Evolutionary conservation across 2,113 vertebrate genomes (phyloP).

Genomic region (Otolemur garnettii): DNA sequence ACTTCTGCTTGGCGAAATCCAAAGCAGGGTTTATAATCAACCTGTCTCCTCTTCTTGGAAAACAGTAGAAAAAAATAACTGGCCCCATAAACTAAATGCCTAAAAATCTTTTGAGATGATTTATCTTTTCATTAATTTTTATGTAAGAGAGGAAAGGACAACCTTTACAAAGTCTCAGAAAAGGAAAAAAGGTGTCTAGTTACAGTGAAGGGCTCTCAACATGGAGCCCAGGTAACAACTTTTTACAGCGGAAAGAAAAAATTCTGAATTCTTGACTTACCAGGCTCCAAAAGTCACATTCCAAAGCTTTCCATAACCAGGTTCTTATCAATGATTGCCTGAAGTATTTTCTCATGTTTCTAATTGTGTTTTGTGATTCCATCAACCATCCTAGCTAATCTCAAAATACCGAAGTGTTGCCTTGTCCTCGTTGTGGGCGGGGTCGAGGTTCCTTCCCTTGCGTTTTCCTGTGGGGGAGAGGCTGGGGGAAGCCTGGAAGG

Average conservation of each 20-base stretch:
- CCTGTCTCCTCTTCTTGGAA: neutral
- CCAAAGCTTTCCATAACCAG: neutral
- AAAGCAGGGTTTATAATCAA: neutral
- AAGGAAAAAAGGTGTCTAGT: neutral
- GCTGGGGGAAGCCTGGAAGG: neutral
- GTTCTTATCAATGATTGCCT: neutral
- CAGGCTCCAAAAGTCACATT: neutral
- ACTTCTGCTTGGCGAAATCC: neutral
- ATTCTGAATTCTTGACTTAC: neutral
- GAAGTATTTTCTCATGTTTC: neutral
- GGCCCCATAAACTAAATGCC: neutral
- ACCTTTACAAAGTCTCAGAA: slow-evolving; percentile 5
- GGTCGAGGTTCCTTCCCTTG: neutral
- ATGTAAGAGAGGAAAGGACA: neutral
- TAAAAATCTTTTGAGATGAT: neutral
- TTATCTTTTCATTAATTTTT: slow-evolving; percentile 28
- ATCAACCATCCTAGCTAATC: neutral
- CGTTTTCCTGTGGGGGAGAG: neutral
- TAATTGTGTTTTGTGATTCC: neutral
- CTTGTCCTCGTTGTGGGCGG: accelerated
- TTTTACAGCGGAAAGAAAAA: neutral
- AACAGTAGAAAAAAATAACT: neutral
- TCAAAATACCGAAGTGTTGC: neutral
- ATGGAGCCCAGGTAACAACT: neutral
- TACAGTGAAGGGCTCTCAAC: neutral